Evolutionary conservation across 1,140 invertebrate species (phyloP), one percentile per base, ranked within the genome.

Genomic region (Zophobas atratus): DNA sequence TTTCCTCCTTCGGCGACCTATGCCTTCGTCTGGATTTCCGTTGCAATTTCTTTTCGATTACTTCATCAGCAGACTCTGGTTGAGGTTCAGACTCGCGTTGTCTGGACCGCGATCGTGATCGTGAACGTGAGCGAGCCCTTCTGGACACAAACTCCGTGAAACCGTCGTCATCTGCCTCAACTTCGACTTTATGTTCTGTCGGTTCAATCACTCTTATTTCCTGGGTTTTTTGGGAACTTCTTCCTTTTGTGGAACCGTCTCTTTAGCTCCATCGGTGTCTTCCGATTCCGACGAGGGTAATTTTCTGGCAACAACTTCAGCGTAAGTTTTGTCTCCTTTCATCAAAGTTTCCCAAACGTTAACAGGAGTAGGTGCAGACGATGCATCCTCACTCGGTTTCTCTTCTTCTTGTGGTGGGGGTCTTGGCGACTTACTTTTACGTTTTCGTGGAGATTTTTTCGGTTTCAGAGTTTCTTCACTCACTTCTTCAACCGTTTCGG

Each of bases 281-380:
- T 67, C 60, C 0, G 38, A 43, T 43, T 67, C 60, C 39, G 60
- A 60, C 6, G 75, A 78, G 57, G 77, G 70, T 48, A 77, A 1
- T n/a, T 76, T 74, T 35, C 88, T 88, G 32, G 89, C 88, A 6
- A 91, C 86, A 6, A 91, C 88, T 85, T 89, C 88, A 43, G 90
- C 90, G 76, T 91, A 91, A 2, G 91, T 91, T 86, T 91, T 91
- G 41, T 88, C 88, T 34, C 81, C 81, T 70, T 77, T 53, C 57
- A 88, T 74, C 6, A 89, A 86, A 72, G 83, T 78, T 55, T 86
- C 80, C 89, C 89, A 90, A 70, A 82, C 79, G 63, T 82, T 80
- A 5, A 73, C 41, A 39, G 77, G 49, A 51, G 56, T 74, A 63
- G 70, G 53, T 46, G 36, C 46, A 55, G 39, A 35, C 32, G 34